Base-by-base conservation (phyloP, 2,888 invertebrate genomes). In the Apeira syringaria region DNA sequence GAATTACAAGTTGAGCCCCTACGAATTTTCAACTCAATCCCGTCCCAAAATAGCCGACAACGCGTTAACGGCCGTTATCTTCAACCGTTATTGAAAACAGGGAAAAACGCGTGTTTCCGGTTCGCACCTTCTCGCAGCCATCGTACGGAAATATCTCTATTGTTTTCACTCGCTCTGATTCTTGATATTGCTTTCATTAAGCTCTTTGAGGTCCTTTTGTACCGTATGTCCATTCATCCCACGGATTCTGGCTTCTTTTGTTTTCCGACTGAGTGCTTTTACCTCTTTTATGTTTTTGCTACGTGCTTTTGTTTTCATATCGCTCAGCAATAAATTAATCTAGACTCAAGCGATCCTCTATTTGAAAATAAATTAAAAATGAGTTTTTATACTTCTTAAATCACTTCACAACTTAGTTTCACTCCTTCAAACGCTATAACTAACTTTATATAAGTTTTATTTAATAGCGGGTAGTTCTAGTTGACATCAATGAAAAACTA, bases 191-290 rank as follows among this genome's bases (percentile, higher is more conserved):
- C 65, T 70, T 71, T 71, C 73, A 59, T 56, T 40, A 44, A 34
- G 28, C 42, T 64, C 53, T 71, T 74, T 79, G 70, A 59, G 53
- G 49, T 61, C 56, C 64, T 64, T 68, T 72, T 75, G 68, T 70
- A 64, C 62, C 59, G 59, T 61, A 51, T 59, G 51, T 45, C 62
- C 66, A 68, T 76, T 68, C 71, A 61, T 58, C 58, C 47, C 56
- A 67, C 70, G 66, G 71, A 65, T 64, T 67, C 53, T 51, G 54
- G 41, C 53, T 50, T 54, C 68, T 68, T 76, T 77, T 77, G 75
- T 79, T 74, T 74, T 69, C 51, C 64, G 57, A 64, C 63, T 66
- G 64, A 59, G 67, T 63, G 61, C 59, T 42, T n/a, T 22, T 53
- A 57, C 50, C n/a, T n/a, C n/a, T n/a, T n/a, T n/a, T n/a, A n/a